Percentiles rank a stretch among this genome's conserved stretches.
Conservation (phyloP, 1,140 invertebrate species). For the Arctopsyche grandis region DNA sequence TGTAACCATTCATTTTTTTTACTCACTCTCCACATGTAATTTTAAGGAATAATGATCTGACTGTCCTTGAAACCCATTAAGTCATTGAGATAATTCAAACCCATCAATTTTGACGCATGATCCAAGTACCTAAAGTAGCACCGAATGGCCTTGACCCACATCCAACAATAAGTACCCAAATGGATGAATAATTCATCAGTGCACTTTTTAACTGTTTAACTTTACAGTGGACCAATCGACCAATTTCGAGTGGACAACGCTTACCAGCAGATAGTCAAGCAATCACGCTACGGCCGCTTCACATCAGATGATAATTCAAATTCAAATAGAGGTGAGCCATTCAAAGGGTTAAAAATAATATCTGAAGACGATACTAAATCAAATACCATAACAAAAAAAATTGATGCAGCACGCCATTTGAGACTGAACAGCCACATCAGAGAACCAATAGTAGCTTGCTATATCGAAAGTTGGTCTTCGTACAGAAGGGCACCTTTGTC, state of each 20-base stretch:
- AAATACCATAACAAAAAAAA: too few relatives aligned
- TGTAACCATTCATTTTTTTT: too few relatives aligned
- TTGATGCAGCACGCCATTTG: conserved; percentile 12
- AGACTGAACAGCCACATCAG: neutral
- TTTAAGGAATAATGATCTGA: too few relatives aligned
- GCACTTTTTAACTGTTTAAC: neutral
- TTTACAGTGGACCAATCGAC: conserved; percentile 43
- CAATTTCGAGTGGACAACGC: conserved; percentile 55
- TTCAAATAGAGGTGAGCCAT: neutral
- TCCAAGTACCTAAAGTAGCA: neutral
- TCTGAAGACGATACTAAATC: too few relatives aligned
- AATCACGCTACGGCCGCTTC: neutral
- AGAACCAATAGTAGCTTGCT: conserved; percentile 70
- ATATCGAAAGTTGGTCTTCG: conserved; percentile 73
- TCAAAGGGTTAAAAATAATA: neutral
- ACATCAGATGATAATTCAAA: neutral
- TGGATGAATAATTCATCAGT: too few relatives aligned
- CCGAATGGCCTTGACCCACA: conserved; percentile 28
- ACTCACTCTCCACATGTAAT: too few relatives aligned
- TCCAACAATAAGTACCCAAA: neutral
- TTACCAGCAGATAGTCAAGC: conserved; percentile 56
- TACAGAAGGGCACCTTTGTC: conserved; percentile 75
- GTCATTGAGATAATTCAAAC: too few relatives aligned
- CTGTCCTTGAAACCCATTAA: too few relatives aligned
- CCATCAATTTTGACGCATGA: too few relatives aligned